These are phyloP conservation scores for Uropsilus gracilis DNA, from an alignment of 2,113 vertebrate genomes.

Conservation along the genomic window DNA sequence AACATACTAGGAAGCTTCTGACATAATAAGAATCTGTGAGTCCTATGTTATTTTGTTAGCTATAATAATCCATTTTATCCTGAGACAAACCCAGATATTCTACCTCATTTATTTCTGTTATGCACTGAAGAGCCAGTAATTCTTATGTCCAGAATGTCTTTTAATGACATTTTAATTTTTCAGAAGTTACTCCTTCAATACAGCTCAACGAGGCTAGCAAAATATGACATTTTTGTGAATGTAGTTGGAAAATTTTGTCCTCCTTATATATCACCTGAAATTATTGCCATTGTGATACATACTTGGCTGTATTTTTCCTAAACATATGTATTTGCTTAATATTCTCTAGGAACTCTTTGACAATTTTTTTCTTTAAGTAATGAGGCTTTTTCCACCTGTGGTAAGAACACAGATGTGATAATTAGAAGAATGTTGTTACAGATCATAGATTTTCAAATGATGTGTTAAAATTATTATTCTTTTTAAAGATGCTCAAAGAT, in stretches of 20 bases:
- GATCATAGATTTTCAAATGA: conserved; percentile 41
- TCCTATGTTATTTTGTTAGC: background rate
- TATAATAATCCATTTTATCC: background rate
- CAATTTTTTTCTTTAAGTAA: conserved; percentile 41
- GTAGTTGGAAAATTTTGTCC: background rate
- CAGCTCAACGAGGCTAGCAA: background rate
- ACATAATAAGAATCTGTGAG: background rate
- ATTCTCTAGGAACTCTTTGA: conserved; percentile 32
- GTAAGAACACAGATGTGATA: conserved; percentile 54
- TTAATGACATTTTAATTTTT: conserved; percentile 63
- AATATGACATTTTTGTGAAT: background rate
- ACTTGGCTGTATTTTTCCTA: conserved; percentile 27
- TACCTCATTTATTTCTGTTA: background rate
- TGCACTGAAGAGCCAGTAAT: background rate
- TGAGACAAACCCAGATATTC: background rate
- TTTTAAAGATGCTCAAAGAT: background rate
- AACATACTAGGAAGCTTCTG: background rate
- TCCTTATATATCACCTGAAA: conserved; percentile 14
- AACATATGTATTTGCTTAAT: conserved; percentile 27
- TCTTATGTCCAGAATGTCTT: conserved; percentile 22
- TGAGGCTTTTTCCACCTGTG: conserved; percentile 41
- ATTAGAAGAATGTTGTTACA: conserved; percentile 38
- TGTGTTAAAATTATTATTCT: conserved; percentile 27
- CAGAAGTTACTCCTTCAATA: background rate
- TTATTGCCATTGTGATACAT: background rate